Conservation (phyloP, 2,113 vertebrate species). For the Cyphomyrus discorhynchus region DNA sequence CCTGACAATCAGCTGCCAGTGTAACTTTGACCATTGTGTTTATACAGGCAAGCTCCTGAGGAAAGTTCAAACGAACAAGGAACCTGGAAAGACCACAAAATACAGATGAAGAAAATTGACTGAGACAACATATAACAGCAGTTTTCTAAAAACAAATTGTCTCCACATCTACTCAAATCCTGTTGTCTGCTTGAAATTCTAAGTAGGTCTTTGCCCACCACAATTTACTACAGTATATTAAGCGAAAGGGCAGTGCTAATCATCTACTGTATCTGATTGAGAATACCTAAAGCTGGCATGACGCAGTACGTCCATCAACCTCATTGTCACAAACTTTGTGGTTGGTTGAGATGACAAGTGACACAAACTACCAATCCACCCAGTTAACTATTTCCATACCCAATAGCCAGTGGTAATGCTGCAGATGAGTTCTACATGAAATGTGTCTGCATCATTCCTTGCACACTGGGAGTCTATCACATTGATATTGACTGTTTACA, state of each 20-base stretch:
- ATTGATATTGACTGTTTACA: neutral
- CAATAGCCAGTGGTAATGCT: neutral
- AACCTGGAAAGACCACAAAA: neutral
- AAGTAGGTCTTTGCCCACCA: slow-evolving; percentile 37
- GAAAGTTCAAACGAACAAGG: neutral
- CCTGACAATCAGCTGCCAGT: neutral
- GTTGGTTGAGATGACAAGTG: neutral
- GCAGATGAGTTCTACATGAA: neutral
- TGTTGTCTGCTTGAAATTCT: slow-evolving; percentile 45
- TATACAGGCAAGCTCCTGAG: neutral
- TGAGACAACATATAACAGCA: neutral
- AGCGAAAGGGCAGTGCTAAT: slow-evolving; percentile 39
- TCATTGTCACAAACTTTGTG: slow-evolving; percentile 35
- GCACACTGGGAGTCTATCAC: neutral
- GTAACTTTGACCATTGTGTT: neutral
- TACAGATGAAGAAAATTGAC: neutral
- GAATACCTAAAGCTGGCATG: neutral
- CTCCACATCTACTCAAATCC: neutral
- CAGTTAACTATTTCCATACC: neutral
- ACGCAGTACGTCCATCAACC: neutral
- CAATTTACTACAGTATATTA: slow-evolving; percentile 40
- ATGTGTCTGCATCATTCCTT: neutral
- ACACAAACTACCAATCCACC: neutral
- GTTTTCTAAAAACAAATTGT: neutral
- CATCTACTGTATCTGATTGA: slow-evolving; percentile 32